Evolutionary conservation across 2,113 vertebrate genomes (phyloP), one percentile per base, ranked within the genome.

Genomic region (Hystrix brachyura): DNA sequence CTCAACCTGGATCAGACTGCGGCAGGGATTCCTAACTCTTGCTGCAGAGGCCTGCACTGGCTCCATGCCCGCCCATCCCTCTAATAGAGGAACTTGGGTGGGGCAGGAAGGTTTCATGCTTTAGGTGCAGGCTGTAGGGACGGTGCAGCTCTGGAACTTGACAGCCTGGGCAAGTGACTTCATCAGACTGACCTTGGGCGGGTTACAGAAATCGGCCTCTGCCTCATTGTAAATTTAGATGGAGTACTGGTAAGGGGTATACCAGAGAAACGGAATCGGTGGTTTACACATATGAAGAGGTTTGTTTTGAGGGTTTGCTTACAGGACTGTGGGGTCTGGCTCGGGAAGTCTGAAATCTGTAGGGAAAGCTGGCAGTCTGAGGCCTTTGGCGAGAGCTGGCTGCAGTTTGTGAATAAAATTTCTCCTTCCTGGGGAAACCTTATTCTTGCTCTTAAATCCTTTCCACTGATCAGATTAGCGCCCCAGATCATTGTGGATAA

Each of bases 21-120:
- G 5, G 78, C 90, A 81, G 84, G 91, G 81, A 55, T 76, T 83
- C 62, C 78, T 43, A 38, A 46, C 43, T 43, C 60, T 89, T n/a
- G 46, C 60, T 82, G 46, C 11, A 9, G 43, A n/a, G 51, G 27
- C 9, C 18, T 10, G 25, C 8, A 0, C 57, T 32, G 27, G 19
- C 5, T 60, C 53, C 10, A 7, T 18, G 32, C 11, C 25, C 10
- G 18, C 25, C 8, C 43, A 34, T 74, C 15, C 43, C 38, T 13
- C 25, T 65, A 17, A 60, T 32, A 57, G 2, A 27, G n/a, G 12
- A 90, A 76, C 60, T 3, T 1, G 3, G 53, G 51, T 2, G 27
- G 64, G 69, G 32, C n/a, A 65, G 65, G 60, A 62, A 15, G 60
- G 5, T 1, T 29, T 65, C 55, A 0, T 10, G 25, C 25, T 55